Evolutionary conservation across 1,140 invertebrate genomes (phyloP).

Genomic region (Apis laboriosa): DNA sequence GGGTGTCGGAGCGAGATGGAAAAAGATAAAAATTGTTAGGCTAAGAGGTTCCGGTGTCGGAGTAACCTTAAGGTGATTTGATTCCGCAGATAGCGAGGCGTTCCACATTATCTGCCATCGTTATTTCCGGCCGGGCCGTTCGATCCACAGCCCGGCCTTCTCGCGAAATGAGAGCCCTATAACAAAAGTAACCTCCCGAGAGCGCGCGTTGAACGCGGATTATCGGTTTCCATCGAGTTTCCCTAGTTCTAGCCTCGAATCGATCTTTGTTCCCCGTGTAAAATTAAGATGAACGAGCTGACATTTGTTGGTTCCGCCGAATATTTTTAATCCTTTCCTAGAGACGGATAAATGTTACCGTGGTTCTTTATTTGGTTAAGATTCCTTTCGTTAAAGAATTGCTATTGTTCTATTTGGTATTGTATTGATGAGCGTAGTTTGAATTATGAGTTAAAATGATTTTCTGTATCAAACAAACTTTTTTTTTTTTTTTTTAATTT

Average conservation of each 20-base stretch:
- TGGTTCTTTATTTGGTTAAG: background rate
- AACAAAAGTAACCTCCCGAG: slow-evolving; percentile 62
- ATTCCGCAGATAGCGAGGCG: slow-evolving; percentile 70
- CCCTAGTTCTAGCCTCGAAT: slow-evolving; percentile 33
- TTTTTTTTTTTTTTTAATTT: too few species aligned
- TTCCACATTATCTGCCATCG: slow-evolving; percentile 70
- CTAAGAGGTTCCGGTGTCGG: slow-evolving; percentile 64
- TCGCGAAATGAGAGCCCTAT: slow-evolving; percentile 62
- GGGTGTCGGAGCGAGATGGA: slow-evolving; percentile 8
- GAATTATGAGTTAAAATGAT: background rate
- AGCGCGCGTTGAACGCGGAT: slow-evolving; percentile 51
- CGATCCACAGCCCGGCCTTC: slow-evolving; percentile 55
- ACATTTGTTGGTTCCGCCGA: background rate
- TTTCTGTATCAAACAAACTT: background rate
- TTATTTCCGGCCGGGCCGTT: slow-evolving; percentile 73
- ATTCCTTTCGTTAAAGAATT: background rate
- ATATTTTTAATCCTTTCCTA: slow-evolving; percentile 1
- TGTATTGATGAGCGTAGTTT: background rate
- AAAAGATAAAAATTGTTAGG: slow-evolving; percentile 68
- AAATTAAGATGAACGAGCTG: slow-evolving; percentile 20
- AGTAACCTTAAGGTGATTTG: slow-evolving; percentile 73
- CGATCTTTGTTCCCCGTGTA: slow-evolving; percentile 37
- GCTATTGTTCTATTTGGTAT: background rate
- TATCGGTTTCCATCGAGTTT: slow-evolving; percentile 49
- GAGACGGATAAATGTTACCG: background rate